phyloP scores from a whole-genome alignment of 1,140 invertebrate species.

The Caerostris darwini region DNA sequence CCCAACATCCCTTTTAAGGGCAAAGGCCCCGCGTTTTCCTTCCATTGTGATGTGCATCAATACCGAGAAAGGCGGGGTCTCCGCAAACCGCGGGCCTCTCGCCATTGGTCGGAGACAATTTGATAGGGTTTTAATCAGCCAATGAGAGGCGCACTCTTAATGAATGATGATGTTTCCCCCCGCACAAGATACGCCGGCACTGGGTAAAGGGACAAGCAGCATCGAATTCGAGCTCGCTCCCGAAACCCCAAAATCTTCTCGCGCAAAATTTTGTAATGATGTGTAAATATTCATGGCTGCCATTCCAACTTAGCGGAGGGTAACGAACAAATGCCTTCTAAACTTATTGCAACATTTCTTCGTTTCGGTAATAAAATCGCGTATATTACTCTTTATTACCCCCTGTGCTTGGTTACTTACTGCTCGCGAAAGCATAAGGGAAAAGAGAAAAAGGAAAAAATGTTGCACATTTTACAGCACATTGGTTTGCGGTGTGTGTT shows the following conservation, averaged over 20 bases:
- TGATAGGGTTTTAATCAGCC: constrained; percentile 76
- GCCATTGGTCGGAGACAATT: constrained; percentile 71
- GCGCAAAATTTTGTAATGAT: constrained; percentile 73
- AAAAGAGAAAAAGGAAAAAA: background rate
- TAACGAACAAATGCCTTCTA: constrained; percentile 45
- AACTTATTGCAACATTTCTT: constrained; percentile 67
- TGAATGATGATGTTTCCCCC: constrained; percentile 74
- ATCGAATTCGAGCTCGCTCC: background rate
- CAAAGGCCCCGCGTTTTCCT: constrained; percentile 57
- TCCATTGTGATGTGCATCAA: constrained; percentile 74
- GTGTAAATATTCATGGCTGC: constrained; percentile 76
- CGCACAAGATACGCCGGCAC: constrained; percentile 42
- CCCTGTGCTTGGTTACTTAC: background rate
- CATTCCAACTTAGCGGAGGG: constrained; percentile 64
- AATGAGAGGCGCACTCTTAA: constrained; percentile 68
- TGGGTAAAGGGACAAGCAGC: constrained; percentile 41
- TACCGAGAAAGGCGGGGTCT: constrained; percentile 43
- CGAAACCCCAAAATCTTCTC: background rate
- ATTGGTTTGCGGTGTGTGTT: constrained; percentile 51
- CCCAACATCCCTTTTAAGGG: constrained; percentile 63
- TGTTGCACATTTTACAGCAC: constrained; percentile 40
- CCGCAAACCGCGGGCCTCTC: constrained; percentile 18
- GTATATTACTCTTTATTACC: constrained; percentile 62
- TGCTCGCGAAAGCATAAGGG: background rate
- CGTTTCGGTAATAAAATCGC: constrained; percentile 75